Conservation (phyloP, 1,140 invertebrate genomes). For the Hylaeus anthracinus region DNA sequence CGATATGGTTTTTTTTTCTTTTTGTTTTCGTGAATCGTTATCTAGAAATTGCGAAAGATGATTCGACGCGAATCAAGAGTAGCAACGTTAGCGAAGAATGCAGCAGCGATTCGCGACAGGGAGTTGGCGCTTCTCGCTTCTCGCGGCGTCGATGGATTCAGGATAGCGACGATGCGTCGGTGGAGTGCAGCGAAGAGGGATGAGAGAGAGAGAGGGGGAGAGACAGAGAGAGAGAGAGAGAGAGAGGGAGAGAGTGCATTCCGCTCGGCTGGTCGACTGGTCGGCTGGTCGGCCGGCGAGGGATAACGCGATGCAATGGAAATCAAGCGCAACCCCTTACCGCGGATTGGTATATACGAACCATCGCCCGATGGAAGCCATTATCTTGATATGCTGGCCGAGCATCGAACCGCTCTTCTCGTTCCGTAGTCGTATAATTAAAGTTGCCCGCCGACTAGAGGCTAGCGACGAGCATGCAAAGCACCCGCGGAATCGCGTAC, state of each 20-base stretch:
- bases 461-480: constrained; percentile 6
- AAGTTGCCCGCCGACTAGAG: constrained; percentile 56
- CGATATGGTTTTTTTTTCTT: too few species aligned
- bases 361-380: constrained; percentile 67
- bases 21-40: too few species aligned
- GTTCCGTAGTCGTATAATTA: constrained; percentile 63
- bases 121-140: background rate
- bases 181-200: background rate
- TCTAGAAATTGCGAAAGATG: too few species aligned
- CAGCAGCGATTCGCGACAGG: background rate
- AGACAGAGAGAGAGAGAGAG: background rate
- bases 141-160: background rate
- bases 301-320: constrained; percentile 70
- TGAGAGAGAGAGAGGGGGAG: background rate
- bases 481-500: background rate
- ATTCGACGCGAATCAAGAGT: too few species aligned
- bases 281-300: constrained; percentile 29
- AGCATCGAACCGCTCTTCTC: constrained; percentile 64
- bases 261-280: constrained; percentile 29
- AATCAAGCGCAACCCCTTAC: constrained; percentile 72
- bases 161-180: background rate
- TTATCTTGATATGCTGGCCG: constrained; percentile 68
- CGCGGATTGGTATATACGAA: constrained; percentile 63
- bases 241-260: constrained; percentile 15
- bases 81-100: background rate